Conservation (phyloP, 2,113 vertebrate genomes). For the Piaya cayana region DNA sequence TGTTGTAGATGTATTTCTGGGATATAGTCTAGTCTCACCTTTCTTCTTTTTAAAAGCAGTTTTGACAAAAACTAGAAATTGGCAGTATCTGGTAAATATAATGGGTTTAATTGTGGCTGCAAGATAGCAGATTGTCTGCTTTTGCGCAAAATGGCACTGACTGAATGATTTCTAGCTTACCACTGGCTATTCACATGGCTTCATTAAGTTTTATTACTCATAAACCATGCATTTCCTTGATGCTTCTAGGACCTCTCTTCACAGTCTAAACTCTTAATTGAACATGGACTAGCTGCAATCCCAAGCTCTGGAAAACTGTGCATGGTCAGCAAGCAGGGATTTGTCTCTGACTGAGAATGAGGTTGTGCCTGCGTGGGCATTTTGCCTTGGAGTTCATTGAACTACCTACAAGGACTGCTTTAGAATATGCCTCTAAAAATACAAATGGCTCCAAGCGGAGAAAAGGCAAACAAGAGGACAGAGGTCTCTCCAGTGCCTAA, state of each 20-base stretch:
- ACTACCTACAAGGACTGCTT: neutral
- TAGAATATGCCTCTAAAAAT: neutral
- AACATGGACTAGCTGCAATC: neutral
- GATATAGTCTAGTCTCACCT: neutral
- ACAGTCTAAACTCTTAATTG: neutral
- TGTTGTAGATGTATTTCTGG: neutral
- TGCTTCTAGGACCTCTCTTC: neutral
- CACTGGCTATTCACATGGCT: neutral
- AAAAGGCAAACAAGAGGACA: neutral
- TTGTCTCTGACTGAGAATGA: neutral
- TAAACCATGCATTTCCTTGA: neutral
- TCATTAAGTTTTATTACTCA: neutral
- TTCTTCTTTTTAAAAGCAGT: neutral
- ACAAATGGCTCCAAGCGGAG: neutral
- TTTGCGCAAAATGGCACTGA: neutral
- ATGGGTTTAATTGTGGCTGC: neutral
- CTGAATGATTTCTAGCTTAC: neutral
- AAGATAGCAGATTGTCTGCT: neutral
- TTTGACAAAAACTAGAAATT: neutral
- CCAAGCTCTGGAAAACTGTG: neutral
- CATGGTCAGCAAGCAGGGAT: neutral
- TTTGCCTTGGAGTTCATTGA: neutral
- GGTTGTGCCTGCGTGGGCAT: neutral
- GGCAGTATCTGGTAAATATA: neutral
- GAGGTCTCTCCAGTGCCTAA: neutral